Evolutionary conservation across 2,888 invertebrate genomes (phyloP).

Genomic region (Drosophila borborema): DNA sequence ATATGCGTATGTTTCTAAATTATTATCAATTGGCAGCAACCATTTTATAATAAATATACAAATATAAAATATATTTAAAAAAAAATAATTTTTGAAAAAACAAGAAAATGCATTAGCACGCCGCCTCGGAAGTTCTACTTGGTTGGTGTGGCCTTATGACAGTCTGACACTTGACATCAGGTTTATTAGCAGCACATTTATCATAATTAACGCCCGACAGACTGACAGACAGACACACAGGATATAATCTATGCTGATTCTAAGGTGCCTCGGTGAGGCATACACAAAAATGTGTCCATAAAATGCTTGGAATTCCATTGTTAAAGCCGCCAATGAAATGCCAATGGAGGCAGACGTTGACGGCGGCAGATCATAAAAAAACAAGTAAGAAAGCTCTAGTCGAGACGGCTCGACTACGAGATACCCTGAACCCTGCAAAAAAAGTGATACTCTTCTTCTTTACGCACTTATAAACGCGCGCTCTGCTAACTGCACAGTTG

Average conservation of each 20-base stretch:
- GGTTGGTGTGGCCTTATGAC: slow-evolving; percentile 41
- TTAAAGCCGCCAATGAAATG: slow-evolving; percentile 46
- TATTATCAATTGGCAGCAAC: no score
- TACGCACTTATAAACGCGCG: no score
- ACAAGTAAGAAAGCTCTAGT: no score
- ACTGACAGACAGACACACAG: background rate
- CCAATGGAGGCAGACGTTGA: slow-evolving; percentile 25
- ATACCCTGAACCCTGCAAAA: no score
- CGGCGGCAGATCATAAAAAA: slow-evolving; percentile 56
- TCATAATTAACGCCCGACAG: slow-evolving; percentile 69
- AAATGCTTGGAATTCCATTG: slow-evolving; percentile 68
- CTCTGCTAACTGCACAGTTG: no score
- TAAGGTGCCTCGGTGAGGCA: slow-evolving; percentile 48
- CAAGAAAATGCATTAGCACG: slow-evolving; percentile 66
- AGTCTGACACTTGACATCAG: slow-evolving; percentile 19
- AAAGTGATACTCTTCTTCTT: no score
- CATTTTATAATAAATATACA: no score
- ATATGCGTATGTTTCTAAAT: no score
- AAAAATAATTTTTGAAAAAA: no score
- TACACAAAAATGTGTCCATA: slow-evolving; percentile 29
- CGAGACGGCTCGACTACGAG: no score
- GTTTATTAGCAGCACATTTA: slow-evolving; percentile 72
- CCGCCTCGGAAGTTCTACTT: slow-evolving; percentile 34
- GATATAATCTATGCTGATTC: slow-evolving; percentile 26
- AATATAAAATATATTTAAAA: no score